Evolutionary conservation across 1,140 invertebrate genomes (phyloP), one percentile per base, ranked within the genome.

Genomic region (Aradophagus sp.): DNA sequence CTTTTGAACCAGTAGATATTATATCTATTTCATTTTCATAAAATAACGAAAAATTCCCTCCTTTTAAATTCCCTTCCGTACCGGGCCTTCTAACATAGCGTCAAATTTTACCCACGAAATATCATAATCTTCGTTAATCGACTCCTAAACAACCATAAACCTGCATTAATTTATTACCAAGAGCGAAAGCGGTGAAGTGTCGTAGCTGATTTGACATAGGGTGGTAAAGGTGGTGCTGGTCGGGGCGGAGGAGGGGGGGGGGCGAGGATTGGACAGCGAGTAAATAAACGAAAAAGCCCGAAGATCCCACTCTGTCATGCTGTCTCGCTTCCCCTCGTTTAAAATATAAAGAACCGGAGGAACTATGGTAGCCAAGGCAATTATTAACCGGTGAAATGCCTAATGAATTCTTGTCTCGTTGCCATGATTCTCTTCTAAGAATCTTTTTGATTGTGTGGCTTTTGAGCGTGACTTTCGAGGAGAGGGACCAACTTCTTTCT

Each of bases 381-480:
- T 78, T 78, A 80, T 80, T 82, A 80, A 80, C 73, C 65, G 71
- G 75, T 47, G 65, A 76, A 73, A 69, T 47, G 59, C 58, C 74
- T 80, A 82, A 81, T 82, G 79, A 81, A 79, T 82, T 81, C 77
- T 77, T 71, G 70, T 76, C 77, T 76, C 70, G 73, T 72, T 61
- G 58, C 48, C 59, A 66, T 62, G 75, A 79, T 68, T 76, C 66
- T 45, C 48, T 56, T 52, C 56, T 32, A 71, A 71, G 59, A 66
- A 74, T 68, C 62, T 65, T 72, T 72, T 68, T 69, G 63, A 68
- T 68, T 62, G 48, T 72, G 59, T 65, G 36, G 47, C 34, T 66
- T 53, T 56, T 48, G 61, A 59, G 52, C 67, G 62, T 63, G 63
- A 61, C 59, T 63, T 61, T 70, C 48, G 65, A 75, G 67, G n/a